Evolutionary conservation across 2,113 vertebrate species (phyloP).

Genomic region (Chrysochloris asiatica): DNA sequence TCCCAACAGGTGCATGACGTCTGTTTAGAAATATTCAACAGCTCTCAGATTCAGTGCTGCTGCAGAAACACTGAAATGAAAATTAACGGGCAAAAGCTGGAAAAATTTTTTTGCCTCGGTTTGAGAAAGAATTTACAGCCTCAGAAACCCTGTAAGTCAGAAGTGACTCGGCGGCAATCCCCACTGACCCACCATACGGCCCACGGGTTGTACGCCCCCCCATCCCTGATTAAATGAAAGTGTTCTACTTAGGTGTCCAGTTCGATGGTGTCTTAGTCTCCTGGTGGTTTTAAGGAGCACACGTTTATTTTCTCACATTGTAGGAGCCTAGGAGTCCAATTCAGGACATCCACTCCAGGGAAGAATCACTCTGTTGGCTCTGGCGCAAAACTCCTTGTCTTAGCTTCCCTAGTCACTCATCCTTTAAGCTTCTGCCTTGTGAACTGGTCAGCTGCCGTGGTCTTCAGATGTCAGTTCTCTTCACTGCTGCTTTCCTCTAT

Average conservation of each 20-base stretch:
- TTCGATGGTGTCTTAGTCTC: neutral
- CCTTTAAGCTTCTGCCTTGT: neutral
- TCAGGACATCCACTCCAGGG: neutral
- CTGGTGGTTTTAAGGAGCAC: neutral
- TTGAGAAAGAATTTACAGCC: too few species aligned
- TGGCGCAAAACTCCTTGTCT: neutral
- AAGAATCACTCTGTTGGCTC: neutral
- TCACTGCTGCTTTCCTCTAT: neutral
- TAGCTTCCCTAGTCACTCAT: neutral
- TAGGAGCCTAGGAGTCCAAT: neutral
- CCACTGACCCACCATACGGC: too few species aligned
- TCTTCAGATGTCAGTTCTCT: neutral
- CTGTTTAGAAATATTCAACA: too few species aligned
- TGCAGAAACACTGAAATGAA: too few species aligned
- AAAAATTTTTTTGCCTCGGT: too few species aligned
- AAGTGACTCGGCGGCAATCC: too few species aligned
- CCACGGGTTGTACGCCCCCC: too few species aligned
- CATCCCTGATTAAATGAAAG: slow-evolving; percentile 9
- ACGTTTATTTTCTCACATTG: neutral
- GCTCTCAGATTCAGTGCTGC: too few species aligned
- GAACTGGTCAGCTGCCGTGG: neutral
- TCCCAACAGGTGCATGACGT: too few species aligned
- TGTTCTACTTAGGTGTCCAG: neutral
- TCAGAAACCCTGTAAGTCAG: too few species aligned
- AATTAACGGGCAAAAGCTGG: too few species aligned